These are phyloP conservation scores for Galagoides demidoff DNA, from an alignment of 2,797 vertebrate genomes.

Conservation along the genomic window DNA sequence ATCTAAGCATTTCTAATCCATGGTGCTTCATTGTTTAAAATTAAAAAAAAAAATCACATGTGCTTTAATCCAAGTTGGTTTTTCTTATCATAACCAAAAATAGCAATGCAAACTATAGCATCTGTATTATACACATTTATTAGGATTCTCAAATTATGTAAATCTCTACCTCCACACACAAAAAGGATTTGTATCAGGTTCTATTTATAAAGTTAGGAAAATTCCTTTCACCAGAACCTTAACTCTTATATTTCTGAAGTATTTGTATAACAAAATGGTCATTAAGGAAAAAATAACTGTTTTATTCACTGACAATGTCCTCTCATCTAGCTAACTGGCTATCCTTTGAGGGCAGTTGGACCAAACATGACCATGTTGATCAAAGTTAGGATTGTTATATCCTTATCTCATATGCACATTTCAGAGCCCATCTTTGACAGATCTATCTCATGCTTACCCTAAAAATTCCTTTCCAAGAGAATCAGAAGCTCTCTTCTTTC, in stretches of 20 bases:
- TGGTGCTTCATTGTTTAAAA: conserved; percentile 52
- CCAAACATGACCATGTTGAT: neutral
- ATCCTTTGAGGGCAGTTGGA: neutral
- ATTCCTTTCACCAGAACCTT: conserved; percentile 53
- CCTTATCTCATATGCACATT: neutral
- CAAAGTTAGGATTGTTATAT: neutral
- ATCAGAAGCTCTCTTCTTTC: conserved; percentile 32
- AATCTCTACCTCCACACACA: conserved; percentile 65
- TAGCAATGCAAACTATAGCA: conserved; percentile 64
- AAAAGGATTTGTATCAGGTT: conserved; percentile 60
- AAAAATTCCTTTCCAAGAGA: conserved; percentile 27
- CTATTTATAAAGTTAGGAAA: conserved; percentile 68
- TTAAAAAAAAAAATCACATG: neutral
- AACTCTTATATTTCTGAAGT: conserved; percentile 55
- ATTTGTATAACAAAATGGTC: conserved; percentile 34
- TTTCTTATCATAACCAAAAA: conserved; percentile 62
- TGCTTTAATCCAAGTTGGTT: conserved; percentile 57
- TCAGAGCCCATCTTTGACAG: conserved; percentile 39
- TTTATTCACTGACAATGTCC: neutral
- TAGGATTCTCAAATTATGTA: conserved; percentile 73
- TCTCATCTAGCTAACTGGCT: neutral
- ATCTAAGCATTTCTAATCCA: conserved; percentile 14
- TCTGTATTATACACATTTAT: conserved; percentile 63
- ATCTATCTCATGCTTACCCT: neutral
- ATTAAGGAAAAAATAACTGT: neutral